These are phyloP conservation scores for Neogale vison DNA, from an alignment of 2,113 vertebrate genomes.

Conservation along the genomic window DNA sequence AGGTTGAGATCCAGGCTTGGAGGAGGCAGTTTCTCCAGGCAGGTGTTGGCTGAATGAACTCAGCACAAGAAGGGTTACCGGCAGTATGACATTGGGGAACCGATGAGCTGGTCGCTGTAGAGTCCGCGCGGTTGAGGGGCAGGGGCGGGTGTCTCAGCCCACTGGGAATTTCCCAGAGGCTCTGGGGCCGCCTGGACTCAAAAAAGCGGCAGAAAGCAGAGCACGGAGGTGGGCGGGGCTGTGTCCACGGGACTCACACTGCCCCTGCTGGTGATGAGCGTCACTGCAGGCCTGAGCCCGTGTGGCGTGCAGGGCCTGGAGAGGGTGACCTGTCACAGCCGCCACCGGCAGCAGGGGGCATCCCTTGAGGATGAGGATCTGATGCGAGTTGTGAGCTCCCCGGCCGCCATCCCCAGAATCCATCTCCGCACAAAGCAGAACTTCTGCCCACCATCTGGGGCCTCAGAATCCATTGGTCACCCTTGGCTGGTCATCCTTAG, in stretches of 20 bases:
- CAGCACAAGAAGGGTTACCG: background rate
- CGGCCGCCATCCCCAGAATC: background rate
- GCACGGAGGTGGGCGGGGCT: background rate
- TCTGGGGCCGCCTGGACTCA: background rate
- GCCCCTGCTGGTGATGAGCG: background rate
- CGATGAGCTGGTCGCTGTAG: accelerated
- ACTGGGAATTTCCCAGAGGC: background rate
- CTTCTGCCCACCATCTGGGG: background rate
- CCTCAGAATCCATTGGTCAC: background rate
- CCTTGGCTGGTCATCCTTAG: background rate
- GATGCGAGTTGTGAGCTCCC: background rate
- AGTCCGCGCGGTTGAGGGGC: background rate
- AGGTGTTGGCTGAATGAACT: background rate
- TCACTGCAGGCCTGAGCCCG: background rate
- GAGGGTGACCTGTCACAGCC: background rate
- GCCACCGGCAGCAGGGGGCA: background rate
- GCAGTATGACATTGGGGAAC: background rate
- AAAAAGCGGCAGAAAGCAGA: background rate
- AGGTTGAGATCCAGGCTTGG: background rate
- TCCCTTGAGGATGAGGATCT: background rate
- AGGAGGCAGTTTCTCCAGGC: background rate
- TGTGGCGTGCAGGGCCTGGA: background rate
- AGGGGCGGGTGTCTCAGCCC: background rate
- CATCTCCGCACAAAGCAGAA: background rate
- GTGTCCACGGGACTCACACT: background rate